A percentile compares a stretch with the other conserved stretches of the same genome.
Conservation (phyloP, 1,140 invertebrate genomes). For the Alviniconcha marisindica region DNA sequence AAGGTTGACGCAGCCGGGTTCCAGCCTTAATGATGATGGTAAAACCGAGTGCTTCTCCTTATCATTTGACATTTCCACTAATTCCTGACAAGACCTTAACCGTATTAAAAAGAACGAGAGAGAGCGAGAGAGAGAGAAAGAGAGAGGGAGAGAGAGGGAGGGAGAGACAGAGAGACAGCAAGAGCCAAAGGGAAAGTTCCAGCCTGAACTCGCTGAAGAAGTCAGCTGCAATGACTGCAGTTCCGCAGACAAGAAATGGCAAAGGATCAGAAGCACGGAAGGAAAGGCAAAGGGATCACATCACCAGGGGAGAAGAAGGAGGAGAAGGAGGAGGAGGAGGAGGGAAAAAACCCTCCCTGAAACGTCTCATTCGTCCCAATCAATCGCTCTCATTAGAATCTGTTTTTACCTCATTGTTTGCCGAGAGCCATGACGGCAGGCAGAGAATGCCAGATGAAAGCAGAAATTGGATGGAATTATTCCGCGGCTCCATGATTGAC, state of each 20-base stretch:
- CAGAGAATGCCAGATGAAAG: slow-evolving; percentile 42
- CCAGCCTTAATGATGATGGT: slow-evolving; percentile 26
- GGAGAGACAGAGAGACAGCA: neutral
- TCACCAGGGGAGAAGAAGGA: neutral
- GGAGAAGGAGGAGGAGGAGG: neutral
- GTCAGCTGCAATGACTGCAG: neutral
- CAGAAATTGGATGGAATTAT: slow-evolving; percentile 42
- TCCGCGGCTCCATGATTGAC: slow-evolving; percentile 29
- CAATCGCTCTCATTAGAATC: slow-evolving; percentile 43
- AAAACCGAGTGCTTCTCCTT: slow-evolving; percentile 22
- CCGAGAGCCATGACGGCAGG: slow-evolving; percentile 21
- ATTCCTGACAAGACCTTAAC: slow-evolving; percentile 31
- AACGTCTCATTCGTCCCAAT: slow-evolving; percentile 40
- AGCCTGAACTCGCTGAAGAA: neutral
- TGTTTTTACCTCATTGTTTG: slow-evolving; percentile 43
- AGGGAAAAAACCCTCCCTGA: neutral
- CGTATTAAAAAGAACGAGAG: neutral
- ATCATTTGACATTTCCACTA: slow-evolving; percentile 33
- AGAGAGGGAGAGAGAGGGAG: slow-evolving; percentile 5
- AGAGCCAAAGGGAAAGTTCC: neutral
- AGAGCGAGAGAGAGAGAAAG: neutral
- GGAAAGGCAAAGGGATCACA: neutral
- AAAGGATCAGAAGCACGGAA: slow-evolving; percentile 15
- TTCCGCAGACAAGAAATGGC: slow-evolving; percentile 12
- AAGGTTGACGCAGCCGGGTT: neutral